These are phyloP conservation scores for Drosophila kikkawai DNA, from an alignment of 1,140 invertebrate species.

Conservation along the genomic window DNA sequence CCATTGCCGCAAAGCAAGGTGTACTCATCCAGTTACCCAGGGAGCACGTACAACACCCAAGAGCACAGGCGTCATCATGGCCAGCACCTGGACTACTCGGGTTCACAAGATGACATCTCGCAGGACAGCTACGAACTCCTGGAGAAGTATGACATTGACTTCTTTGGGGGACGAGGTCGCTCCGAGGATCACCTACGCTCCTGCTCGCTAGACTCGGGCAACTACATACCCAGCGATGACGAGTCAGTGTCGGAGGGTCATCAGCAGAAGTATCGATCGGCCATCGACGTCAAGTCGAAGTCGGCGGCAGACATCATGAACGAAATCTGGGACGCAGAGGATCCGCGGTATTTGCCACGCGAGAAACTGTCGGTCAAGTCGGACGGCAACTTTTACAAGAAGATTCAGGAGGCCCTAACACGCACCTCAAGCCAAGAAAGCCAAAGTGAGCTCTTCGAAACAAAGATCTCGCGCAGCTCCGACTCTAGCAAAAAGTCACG, in stretches of 20 bases:
- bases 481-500: slow-evolving; percentile 88
- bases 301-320: slow-evolving; percentile 86
- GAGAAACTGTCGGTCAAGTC: slow-evolving; percentile 89
- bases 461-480: slow-evolving; percentile 88
- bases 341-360: slow-evolving; percentile 88
- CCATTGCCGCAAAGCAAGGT: slow-evolving; percentile 86
- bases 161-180: slow-evolving; percentile 83
- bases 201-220: slow-evolving; percentile 89
- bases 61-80: slow-evolving; percentile 87
- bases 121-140: slow-evolving; percentile 95
- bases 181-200: slow-evolving; percentile 86
- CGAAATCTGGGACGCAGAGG: slow-evolving; percentile 89
- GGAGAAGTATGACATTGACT: slow-evolving; percentile 90
- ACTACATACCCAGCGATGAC: slow-evolving; percentile 89
- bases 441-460: slow-evolving; percentile 89
- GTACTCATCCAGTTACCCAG: slow-evolving; percentile 94
- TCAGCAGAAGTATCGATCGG: slow-evolving; percentile 84
- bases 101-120: slow-evolving; percentile 94
- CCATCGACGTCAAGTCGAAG: slow-evolving; percentile 86
- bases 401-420: slow-evolving; percentile 88
- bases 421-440: slow-evolving; percentile 89
- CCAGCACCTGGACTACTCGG: slow-evolving; percentile 87
- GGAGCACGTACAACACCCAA: slow-evolving; percentile 88
- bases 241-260: slow-evolving; percentile 86
- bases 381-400: slow-evolving; percentile 89